These are phyloP conservation scores for Rosalia funebris DNA, from an alignment of 2,888 invertebrate genomes.

Conservation along the genomic window DNA sequence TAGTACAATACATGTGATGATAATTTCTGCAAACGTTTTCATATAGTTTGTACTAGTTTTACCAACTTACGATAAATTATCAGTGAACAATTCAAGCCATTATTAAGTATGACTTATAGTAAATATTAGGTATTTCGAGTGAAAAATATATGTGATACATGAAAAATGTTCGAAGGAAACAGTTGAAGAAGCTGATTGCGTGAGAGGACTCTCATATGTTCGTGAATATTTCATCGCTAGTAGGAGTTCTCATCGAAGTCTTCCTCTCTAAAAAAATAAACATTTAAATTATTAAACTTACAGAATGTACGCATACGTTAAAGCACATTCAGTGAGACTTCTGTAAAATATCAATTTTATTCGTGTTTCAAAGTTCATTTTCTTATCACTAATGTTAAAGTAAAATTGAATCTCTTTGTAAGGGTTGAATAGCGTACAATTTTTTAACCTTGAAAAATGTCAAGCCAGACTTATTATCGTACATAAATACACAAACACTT, in stretches of 20 bases:
- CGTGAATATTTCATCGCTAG: constrained; percentile 44
- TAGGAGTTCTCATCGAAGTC: constrained; percentile 58
- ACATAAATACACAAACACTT: constrained; percentile 13
- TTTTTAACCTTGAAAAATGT: too few species aligned
- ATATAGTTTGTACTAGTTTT: constrained; percentile 34
- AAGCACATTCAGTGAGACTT: background rate
- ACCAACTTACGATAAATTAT: constrained; percentile 8
- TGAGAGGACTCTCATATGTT: constrained; percentile 32
- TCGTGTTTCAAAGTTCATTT: too few species aligned
- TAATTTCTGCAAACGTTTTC: constrained; percentile 22
- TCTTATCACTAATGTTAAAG: too few species aligned
- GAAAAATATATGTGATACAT: constrained; percentile 18
- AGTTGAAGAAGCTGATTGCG: constrained; percentile 35
- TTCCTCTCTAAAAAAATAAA: constrained; percentile 53
- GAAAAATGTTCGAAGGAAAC: constrained; percentile 29
- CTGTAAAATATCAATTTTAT: too few species aligned
- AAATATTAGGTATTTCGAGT: constrained; percentile 16
- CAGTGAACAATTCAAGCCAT: constrained; percentile 12
- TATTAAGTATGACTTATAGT: constrained; percentile 14
- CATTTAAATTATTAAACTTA: background rate
- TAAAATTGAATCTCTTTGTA: too few species aligned
- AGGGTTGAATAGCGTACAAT: too few species aligned
- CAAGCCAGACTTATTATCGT: too few species aligned
- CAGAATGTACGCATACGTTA: background rate
- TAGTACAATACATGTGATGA: constrained; percentile 28